These are phyloP conservation scores for Myathropa florea DNA, from an alignment of 2,888 invertebrate genomes.

Conservation along the genomic window DNA sequence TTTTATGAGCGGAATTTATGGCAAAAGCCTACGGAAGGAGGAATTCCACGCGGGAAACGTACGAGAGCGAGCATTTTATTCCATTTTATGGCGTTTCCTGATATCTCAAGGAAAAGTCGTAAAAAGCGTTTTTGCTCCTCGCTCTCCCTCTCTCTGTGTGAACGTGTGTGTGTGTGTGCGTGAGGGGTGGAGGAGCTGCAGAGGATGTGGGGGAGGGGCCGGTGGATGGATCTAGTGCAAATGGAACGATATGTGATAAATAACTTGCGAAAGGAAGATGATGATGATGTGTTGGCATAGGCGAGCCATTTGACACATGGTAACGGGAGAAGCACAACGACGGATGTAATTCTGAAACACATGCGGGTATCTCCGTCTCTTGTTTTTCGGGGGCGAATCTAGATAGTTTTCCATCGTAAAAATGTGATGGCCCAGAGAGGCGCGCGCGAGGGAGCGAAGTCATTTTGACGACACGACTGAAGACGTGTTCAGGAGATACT, in stretches of 20 bases:
- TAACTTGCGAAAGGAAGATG: slow-evolving; percentile 51
- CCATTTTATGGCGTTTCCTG: slow-evolving; percentile 54
- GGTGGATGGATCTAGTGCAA: slow-evolving; percentile 32
- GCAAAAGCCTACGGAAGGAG: slow-evolving; percentile 33
- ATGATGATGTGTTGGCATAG: slow-evolving; percentile 63
- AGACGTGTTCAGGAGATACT: neutral
- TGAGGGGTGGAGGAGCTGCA: neutral
- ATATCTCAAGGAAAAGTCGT: slow-evolving; percentile 54
- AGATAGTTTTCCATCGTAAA: slow-evolving; percentile 11
- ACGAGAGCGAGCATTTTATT: slow-evolving; percentile 52
- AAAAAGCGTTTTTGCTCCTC: slow-evolving; percentile 25
- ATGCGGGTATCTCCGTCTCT: neutral
- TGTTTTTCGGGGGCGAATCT: neutral
- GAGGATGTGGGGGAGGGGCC: neutral
- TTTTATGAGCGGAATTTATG: slow-evolving; percentile 59
- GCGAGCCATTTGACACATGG: slow-evolving; percentile 55
- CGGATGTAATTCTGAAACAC: slow-evolving; percentile 12
- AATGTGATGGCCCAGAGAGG: neutral
- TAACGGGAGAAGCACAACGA: slow-evolving; percentile 20
- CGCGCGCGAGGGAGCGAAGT: neutral
- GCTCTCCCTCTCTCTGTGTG: neutral
- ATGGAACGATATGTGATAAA: slow-evolving; percentile 56
- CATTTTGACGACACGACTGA: neutral
- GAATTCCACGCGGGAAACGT: slow-evolving; percentile 32
- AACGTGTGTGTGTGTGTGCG: neutral